Evolutionary conservation across 2,888 invertebrate genomes (phyloP).

Genomic region (Tromatobia lineatoria): DNA sequence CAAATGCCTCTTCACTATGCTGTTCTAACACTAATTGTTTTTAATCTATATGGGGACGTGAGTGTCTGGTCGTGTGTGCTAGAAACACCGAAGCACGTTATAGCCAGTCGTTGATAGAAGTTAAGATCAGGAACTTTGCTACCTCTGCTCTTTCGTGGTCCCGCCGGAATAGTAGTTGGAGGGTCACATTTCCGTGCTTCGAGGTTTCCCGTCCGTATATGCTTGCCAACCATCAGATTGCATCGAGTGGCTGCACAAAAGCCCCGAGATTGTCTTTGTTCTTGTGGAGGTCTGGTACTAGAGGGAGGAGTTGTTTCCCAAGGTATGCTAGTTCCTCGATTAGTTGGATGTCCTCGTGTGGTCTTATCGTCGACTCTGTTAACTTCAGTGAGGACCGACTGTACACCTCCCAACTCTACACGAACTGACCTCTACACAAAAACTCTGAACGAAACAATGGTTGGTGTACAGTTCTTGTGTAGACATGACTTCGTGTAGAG

Average conservation of each 20-base stretch:
- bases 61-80: neutral
- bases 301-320: conserved; percentile 22
- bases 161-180: conserved; percentile 17
- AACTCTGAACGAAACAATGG: too few species aligned
- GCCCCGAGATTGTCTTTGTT: conserved; percentile 58
- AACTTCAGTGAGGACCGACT: conserved; percentile 38
- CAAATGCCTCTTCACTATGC: too few species aligned
- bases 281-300: conserved; percentile 23
- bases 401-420: too few species aligned
- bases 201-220: conserved; percentile 16
- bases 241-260: conserved; percentile 17
- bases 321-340: conserved; percentile 48
- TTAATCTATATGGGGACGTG: neutral
- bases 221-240: conserved; percentile 22
- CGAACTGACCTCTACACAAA: too few species aligned
- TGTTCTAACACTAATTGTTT: neutral
- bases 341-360: conserved; percentile 45
- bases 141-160: conserved; percentile 26
- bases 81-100: neutral
- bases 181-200: conserved; percentile 33
- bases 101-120: conserved; percentile 8
- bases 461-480: too few species aligned
- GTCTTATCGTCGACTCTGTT: conserved; percentile 7
- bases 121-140: neutral
- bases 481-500: too few species aligned